phyloP scores from a whole-genome alignment of 2,797 vertebrate species.

The Australoheros facetus region DNA sequence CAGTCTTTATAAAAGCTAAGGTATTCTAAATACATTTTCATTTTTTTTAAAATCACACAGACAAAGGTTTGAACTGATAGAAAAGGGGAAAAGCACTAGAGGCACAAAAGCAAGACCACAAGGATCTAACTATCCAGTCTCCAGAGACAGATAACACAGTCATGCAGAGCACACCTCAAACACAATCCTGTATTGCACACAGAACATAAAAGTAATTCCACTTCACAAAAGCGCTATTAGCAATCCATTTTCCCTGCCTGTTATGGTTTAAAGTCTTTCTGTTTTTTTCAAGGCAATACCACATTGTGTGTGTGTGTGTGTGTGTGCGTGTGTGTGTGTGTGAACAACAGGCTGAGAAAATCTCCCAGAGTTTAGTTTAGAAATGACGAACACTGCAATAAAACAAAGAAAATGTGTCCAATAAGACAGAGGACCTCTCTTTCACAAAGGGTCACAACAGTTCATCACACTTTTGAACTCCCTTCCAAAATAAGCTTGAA shows the following conservation, averaged over 20 bases:
- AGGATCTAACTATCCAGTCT: conserved; percentile 60
- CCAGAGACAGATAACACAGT: conserved; percentile 56
- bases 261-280: conserved; percentile 13
- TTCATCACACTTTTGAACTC: conserved; percentile 65
- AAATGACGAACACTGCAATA: conserved; percentile 55
- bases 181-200: conserved; percentile 22
- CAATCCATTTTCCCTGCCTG: conserved; percentile 6
- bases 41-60: conserved; percentile 29
- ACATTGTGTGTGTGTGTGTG: neutral
- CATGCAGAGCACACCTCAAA: conserved; percentile 61
- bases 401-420: conserved; percentile 70
- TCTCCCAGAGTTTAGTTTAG: conserved; percentile 41
- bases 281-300: conserved; percentile 21
- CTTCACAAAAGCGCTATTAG: conserved; percentile 4
- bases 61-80: conserved; percentile 32
- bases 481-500: conserved; percentile 64
- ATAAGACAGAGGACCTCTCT: conserved; percentile 57
- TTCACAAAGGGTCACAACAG: conserved; percentile 61
- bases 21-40: conserved; percentile 36
- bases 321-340: no score
- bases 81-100: conserved; percentile 39
- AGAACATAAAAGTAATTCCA: conserved; percentile 15
- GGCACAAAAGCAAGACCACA: conserved; percentile 55
- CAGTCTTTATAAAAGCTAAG: conserved; percentile 49
- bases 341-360: conserved; percentile 33